Evolutionary conservation across 2,888 invertebrate genomes (phyloP).

Genomic region (Metallyticus violacea): DNA sequence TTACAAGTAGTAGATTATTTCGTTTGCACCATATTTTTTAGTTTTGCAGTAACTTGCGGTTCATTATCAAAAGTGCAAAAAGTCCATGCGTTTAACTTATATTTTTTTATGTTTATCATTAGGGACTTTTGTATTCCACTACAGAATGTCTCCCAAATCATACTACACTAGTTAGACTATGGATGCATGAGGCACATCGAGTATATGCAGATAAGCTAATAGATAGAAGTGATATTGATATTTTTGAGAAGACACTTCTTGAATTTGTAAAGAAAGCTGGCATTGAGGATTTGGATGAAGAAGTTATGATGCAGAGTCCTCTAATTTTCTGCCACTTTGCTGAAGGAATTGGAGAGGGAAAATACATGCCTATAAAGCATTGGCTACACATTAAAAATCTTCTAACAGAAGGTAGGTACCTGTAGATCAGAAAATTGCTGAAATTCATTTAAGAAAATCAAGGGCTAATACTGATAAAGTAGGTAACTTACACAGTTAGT

Average conservation of each 20-base stretch:
- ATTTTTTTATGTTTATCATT: conserved; percentile 35
- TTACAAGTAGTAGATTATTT: too few species aligned
- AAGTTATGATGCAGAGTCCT: conserved; percentile 67
- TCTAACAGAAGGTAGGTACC: conserved; percentile 48
- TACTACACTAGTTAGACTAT: conserved; percentile 73
- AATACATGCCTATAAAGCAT: conserved; percentile 76
- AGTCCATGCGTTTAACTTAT: too few species aligned
- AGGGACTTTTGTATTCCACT: conserved; percentile 83
- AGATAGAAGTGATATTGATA: conserved; percentile 70
- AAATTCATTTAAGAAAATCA: too few species aligned
- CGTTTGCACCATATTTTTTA: too few species aligned
- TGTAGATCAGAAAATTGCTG: not conserved
- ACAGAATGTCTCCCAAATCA: conserved; percentile 69
- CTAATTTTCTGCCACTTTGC: conserved; percentile 90
- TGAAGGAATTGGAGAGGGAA: conserved; percentile 85
- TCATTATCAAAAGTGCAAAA: too few species aligned
- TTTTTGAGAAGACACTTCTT: conserved; percentile 67
- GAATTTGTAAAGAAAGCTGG: conserved; percentile 75
- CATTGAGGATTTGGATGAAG: conserved; percentile 67
- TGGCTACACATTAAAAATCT: conserved; percentile 70
- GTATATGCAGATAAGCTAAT: conserved; percentile 91
- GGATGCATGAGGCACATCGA: conserved; percentile 86
- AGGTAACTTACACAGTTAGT: too few species aligned
- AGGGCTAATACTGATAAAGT: too few species aligned
- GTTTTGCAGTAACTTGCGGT: too few species aligned